Conservation (phyloP, 2,113 vertebrate species). For the Panthera uncia region DNA sequence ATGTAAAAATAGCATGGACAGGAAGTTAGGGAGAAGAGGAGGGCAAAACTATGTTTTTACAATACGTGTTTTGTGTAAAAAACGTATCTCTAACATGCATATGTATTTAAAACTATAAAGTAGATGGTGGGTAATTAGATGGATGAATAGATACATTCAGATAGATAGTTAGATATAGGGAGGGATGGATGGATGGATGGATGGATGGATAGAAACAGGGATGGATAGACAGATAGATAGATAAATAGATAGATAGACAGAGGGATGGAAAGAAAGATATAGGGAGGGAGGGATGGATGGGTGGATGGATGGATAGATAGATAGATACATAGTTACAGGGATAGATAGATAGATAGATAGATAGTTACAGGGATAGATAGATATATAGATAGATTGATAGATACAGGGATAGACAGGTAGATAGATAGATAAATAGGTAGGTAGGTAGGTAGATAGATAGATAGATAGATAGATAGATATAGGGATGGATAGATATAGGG, state of each 20-base stretch:
- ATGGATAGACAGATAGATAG: no score
- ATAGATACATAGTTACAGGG: no score
- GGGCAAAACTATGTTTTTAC: not conserved
- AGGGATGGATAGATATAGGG: no score
- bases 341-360: no score
- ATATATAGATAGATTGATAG: no score
- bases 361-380: no score
- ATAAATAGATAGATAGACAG: not conserved
- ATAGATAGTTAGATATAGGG: not conserved
- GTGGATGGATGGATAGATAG: no score
- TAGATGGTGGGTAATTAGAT: not conserved
- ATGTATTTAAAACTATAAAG: not conserved
- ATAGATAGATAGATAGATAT: not conserved
- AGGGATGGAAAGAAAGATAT: not conserved
- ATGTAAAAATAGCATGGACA: not conserved
- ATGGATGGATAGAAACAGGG: no score
- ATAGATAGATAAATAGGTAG: no score
- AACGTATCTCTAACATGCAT: not conserved
- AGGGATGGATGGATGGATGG: not conserved
- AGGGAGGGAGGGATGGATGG: not conserved
- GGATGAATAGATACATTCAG: no score
- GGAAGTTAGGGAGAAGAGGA: not conserved
- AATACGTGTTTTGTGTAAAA: rapidly evolving
- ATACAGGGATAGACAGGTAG: not conserved
- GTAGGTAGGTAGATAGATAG: not conserved